phyloP scores from a whole-genome alignment of 2,797 vertebrate genomes.

The Bucorvus abyssinicus region DNA sequence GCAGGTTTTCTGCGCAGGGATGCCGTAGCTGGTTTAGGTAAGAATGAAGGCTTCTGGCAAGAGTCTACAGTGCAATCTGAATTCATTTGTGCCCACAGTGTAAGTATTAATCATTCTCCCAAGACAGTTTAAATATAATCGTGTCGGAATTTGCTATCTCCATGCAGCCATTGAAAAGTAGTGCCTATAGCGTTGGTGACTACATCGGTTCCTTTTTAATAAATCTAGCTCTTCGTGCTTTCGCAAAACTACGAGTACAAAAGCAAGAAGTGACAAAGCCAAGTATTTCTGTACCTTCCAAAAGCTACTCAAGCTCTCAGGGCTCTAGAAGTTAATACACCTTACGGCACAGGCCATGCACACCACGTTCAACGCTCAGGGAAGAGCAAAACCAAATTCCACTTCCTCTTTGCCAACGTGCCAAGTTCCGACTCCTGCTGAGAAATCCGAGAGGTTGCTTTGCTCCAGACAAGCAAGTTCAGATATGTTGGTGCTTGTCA shows the following conservation, averaged over 20 bases:
- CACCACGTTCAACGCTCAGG: not conserved
- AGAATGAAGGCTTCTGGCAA: constrained; percentile 60
- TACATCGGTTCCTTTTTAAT: not conserved
- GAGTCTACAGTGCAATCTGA: constrained; percentile 53
- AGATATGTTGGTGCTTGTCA: constrained; percentile 9
- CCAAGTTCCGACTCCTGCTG: not conserved
- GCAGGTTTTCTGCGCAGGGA: not conserved
- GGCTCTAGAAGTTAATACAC: not conserved
- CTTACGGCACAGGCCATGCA: not conserved
- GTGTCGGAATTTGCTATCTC: not conserved
- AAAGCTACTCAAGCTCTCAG: not conserved
- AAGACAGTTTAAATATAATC: not conserved
- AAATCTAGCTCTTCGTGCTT: not conserved
- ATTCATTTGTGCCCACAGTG: constrained; percentile 53
- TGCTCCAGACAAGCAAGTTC: constrained; percentile 8
- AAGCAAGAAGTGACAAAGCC: constrained; percentile 8
- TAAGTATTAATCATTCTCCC: constrained; percentile 33
- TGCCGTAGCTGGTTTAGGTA: not conserved
- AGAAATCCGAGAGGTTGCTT: not conserved
- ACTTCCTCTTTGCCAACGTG: not conserved
- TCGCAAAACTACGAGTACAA: not conserved
- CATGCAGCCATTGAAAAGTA: not conserved
- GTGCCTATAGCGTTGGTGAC: not conserved
- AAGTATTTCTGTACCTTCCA: not conserved
- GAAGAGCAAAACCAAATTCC: not conserved